A percentile compares a stretch with the other conserved stretches of the same genome.
phyloP scores from a whole-genome alignment of 2,888 invertebrate species.

The Rhimphoctona megacephalus region DNA sequence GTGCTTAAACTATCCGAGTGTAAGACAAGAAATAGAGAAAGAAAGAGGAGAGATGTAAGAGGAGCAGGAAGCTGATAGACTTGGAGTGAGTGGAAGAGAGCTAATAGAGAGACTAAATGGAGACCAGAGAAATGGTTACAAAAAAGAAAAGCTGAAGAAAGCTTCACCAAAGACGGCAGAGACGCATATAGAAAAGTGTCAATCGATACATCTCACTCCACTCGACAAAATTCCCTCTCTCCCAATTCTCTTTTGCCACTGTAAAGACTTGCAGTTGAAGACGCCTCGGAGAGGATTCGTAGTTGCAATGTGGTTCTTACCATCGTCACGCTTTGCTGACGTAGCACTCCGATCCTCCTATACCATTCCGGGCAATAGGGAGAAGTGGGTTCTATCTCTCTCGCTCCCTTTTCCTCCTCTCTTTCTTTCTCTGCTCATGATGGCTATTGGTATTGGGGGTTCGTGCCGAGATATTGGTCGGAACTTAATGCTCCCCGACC shows the following conservation, averaged over 20 bases:
- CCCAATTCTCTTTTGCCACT: background rate
- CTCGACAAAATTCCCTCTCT: slow-evolving; percentile 31
- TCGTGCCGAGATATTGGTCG: slow-evolving; percentile 71
- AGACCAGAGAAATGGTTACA: background rate
- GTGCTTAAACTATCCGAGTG: background rate
- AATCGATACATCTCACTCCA: slow-evolving; percentile 70
- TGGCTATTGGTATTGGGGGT: slow-evolving; percentile 65
- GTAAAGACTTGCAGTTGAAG: slow-evolving; percentile 25
- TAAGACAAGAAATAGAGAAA: background rate
- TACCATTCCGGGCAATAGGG: slow-evolving; percentile 24
- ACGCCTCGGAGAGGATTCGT: slow-evolving; percentile 63
- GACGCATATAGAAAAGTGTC: slow-evolving; percentile 45
- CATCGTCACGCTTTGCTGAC: slow-evolving; percentile 75
- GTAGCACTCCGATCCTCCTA: slow-evolving; percentile 66
- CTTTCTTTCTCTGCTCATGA: slow-evolving; percentile 11
- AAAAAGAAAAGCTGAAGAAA: slow-evolving; percentile 1
- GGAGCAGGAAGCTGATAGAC: background rate
- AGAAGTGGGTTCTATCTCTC: background rate
- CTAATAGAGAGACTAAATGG: slow-evolving; percentile 6
- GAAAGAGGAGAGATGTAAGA: background rate
- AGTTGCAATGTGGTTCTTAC: slow-evolving; percentile 70
- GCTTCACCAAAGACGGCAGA: background rate
- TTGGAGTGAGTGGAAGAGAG: slow-evolving; percentile 3
- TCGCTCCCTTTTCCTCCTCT: background rate
- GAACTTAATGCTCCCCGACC: slow-evolving; percentile 10